These are phyloP conservation scores for Xestia rhomboidea DNA, from an alignment of 2,888 invertebrate genomes.

Conservation along the genomic window DNA sequence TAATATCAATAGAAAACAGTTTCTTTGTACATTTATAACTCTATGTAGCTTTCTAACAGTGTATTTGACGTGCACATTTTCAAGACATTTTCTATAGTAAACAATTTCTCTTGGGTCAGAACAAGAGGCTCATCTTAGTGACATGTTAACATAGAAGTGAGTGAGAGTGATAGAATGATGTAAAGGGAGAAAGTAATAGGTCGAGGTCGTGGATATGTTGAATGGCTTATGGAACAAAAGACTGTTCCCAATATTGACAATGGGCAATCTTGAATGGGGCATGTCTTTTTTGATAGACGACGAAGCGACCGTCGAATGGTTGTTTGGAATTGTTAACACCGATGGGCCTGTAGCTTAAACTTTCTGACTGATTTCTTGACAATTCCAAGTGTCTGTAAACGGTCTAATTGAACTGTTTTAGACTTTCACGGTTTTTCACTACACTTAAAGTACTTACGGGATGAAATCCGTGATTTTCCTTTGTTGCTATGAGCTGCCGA, in stretches of 20 bases:
- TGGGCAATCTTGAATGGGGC: conserved; percentile 11
- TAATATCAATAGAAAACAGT: conserved; percentile 33
- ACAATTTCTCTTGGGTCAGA: conserved; percentile 52
- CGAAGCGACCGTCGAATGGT: background rate
- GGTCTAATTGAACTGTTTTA: background rate
- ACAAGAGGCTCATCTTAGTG: conserved; percentile 44
- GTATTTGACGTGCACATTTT: conserved; percentile 39
- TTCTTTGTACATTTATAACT: conserved; percentile 32
- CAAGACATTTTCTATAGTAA: conserved; percentile 45
- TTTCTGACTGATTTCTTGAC: background rate
- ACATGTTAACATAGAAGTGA: conserved; percentile 51
- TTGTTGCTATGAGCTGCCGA: no score
- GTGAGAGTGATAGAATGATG: conserved; percentile 29
- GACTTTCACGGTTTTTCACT: no score
- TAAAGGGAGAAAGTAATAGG: conserved; percentile 59
- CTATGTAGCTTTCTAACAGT: conserved; percentile 31
- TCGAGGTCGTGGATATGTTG: conserved; percentile 38
- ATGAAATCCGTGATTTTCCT: no score
- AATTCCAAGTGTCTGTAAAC: background rate
- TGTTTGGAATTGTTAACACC: conserved; percentile 1
- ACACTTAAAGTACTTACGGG: no score
- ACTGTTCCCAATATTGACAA: conserved; percentile 30
- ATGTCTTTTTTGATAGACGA: conserved; percentile 1
- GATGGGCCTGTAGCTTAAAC: background rate
- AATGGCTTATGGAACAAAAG: conserved; percentile 39